Percentiles rank a stretch among this genome's conserved stretches.
Conservation (phyloP, 2,113 vertebrate species). For the Pampusana beccarii region DNA sequence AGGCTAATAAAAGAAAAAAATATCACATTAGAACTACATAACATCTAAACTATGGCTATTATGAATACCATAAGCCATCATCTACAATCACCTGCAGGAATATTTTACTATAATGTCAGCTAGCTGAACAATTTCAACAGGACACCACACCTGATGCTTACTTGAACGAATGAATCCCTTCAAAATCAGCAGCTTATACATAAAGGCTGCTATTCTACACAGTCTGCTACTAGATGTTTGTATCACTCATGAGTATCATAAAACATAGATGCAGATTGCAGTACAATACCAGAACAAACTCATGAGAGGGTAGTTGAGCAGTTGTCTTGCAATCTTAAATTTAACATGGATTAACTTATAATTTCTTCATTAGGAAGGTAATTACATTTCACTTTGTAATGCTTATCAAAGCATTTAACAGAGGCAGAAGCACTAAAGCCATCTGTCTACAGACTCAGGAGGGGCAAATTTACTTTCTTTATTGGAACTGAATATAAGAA, state of each 20-base stretch:
- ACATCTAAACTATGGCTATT: neutral
- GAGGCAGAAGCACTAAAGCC: neutral
- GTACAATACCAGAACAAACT: neutral
- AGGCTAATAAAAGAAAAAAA: conserved; percentile 76
- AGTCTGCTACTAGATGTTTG: neutral
- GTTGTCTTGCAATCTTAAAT: neutral
- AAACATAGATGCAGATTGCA: neutral
- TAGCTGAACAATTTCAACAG: neutral
- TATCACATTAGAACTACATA: neutral
- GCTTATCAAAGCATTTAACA: neutral
- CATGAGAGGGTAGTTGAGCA: neutral
- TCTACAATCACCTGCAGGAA: neutral
- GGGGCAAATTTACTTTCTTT: neutral
- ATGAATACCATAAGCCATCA: neutral
- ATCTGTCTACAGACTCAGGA: neutral
- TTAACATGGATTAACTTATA: neutral
- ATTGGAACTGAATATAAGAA: no score
- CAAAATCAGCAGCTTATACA: neutral
- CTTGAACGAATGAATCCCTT: neutral
- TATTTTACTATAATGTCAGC: neutral
- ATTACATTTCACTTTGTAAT: neutral
- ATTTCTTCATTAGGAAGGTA: neutral
- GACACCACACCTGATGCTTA: neutral
- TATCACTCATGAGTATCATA: neutral
- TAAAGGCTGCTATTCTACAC: neutral